Evolutionary conservation across 2,888 invertebrate genomes (phyloP).

Genomic region (Mongoloraphidia duomilia): DNA sequence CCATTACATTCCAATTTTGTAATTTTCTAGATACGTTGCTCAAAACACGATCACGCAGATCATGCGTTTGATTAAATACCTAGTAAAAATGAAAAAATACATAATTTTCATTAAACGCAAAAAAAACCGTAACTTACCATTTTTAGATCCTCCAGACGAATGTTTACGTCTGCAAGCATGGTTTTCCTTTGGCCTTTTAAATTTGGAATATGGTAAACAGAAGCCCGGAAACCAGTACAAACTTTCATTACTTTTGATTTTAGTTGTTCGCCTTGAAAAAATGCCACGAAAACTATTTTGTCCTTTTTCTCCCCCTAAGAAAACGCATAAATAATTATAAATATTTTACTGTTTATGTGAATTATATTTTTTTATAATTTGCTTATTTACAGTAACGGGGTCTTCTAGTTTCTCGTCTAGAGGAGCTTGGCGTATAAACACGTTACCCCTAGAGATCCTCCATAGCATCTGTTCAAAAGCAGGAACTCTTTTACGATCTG

Average conservation of each 20-base stretch:
- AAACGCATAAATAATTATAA: not conserved
- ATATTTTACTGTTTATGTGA: constrained; percentile 1
- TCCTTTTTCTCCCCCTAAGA: constrained; percentile 60
- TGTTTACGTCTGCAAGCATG: constrained; percentile 81
- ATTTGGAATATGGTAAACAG: constrained; percentile 84
- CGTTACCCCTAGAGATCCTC: constrained; percentile 85
- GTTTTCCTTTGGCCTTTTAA: constrained; percentile 70
- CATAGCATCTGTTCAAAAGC: constrained; percentile 87
- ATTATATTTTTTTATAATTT: not conserved
- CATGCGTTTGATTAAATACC: constrained; percentile 77
- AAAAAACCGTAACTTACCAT: constrained; percentile 33
- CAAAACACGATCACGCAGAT: constrained; percentile 72
- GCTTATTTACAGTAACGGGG: constrained; percentile 55
- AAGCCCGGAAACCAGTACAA: constrained; percentile 85
- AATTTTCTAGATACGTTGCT: constrained; percentile 75
- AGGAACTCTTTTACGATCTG: constrained; percentile 72
- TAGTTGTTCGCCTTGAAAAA: constrained; percentile 85
- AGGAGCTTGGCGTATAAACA: constrained; percentile 78
- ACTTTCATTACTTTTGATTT: constrained; percentile 85
- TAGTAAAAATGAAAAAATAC: constrained; percentile 22
- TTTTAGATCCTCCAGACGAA: constrained; percentile 77
- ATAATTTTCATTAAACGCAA: not conserved
- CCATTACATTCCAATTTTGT: constrained; percentile 49
- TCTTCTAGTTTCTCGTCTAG: constrained; percentile 73
- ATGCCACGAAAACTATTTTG: constrained; percentile 81